Conservation (phyloP, 2,113 vertebrate species). For the Corydoras sp. region DNA sequence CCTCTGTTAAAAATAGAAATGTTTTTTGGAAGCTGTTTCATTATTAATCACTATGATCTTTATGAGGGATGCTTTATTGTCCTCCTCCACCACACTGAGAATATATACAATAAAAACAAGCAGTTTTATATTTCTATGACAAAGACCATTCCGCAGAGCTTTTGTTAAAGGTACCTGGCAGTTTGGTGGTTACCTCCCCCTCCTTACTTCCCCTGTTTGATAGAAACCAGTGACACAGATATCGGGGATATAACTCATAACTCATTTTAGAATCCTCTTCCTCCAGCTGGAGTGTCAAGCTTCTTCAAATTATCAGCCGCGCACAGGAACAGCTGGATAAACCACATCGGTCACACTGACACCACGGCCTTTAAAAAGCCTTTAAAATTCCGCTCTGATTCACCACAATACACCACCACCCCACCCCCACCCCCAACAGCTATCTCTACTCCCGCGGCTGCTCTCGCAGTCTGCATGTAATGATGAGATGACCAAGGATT, state of each 20-base stretch:
- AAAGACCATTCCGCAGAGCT: conserved; percentile 13
- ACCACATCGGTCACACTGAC: conserved; percentile 1
- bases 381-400: background rate
- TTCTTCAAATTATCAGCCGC: conserved; percentile 6
- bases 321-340: conserved; percentile 8
- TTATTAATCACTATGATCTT: too few species aligned
- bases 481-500: too few species aligned
- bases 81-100: too few species aligned
- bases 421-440: background rate
- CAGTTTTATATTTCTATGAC: conserved; percentile 29
- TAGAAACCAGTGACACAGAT: conserved; percentile 45
- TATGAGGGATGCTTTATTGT: too few species aligned
- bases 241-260: conserved; percentile 34
- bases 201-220: conserved; percentile 28
- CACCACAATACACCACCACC: background rate
- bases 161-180: conserved; percentile 12
- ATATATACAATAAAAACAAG: conserved; percentile 16
- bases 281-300: conserved; percentile 1
- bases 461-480: too few species aligned
- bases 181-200: background rate
- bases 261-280: conserved; percentile 36
- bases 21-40: background rate
- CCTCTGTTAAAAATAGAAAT: background rate
- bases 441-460: background rate
- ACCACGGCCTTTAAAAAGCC: background rate